These are phyloP conservation scores for Calcarius ornatus DNA, from an alignment of 2,113 vertebrate species.

Conservation along the genomic window DNA sequence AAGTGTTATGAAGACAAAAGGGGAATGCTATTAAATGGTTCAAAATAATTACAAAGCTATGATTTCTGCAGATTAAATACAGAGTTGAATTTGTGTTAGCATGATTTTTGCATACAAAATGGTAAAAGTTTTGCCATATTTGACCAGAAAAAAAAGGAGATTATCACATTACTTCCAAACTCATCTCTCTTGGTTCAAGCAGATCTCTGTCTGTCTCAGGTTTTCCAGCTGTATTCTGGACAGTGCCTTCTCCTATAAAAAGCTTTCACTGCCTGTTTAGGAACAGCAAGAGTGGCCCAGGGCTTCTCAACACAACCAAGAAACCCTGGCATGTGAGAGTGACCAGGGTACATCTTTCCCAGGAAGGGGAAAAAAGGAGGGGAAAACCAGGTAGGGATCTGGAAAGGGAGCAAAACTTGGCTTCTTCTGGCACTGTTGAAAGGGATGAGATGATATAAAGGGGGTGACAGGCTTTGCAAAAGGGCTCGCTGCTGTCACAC, in stretches of 20 bases:
- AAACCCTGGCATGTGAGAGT: background rate
- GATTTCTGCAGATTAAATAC: background rate
- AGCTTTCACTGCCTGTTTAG: background rate
- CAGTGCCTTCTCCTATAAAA: background rate
- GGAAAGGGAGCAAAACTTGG: background rate
- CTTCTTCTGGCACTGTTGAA: background rate
- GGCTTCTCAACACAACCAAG: background rate
- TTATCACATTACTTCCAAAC: background rate
- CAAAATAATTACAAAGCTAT: background rate
- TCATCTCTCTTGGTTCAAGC: background rate
- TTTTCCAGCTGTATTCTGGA: background rate
- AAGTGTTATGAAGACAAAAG: background rate
- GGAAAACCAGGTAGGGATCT: background rate
- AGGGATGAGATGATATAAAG: background rate
- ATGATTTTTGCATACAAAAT: background rate
- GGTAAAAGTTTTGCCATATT: background rate
- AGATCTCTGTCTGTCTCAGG: accelerated
- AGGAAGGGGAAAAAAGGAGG: background rate
- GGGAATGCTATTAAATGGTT: background rate
- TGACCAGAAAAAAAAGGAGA: background rate
- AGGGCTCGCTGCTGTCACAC: background rate
- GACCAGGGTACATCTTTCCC: background rate
- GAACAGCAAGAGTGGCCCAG: background rate
- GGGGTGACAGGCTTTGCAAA: background rate
- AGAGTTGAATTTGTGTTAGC: background rate